Conservation (phyloP, 2,113 vertebrate genomes). For the Chamaetylas fuelleborni region DNA sequence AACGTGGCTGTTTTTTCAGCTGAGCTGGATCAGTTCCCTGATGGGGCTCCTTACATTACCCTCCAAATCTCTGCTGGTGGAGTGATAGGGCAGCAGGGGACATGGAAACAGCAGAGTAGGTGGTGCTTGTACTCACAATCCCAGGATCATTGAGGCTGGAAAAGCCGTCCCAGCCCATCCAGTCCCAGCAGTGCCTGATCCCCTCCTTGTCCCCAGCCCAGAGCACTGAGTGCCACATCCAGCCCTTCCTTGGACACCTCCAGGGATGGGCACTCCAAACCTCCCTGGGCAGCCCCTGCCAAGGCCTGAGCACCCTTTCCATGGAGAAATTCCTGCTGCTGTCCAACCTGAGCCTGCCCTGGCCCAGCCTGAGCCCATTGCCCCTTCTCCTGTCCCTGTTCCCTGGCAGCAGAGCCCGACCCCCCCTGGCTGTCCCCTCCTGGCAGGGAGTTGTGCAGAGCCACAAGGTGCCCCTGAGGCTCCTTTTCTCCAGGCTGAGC, state of each 20-base stretch:
- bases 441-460: background rate
- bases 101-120: background rate
- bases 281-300: too few species aligned
- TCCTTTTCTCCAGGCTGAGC: too few species aligned
- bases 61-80: background rate
- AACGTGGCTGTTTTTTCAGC: background rate
- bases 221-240: background rate
- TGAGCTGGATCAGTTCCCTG: background rate
- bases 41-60: background rate
- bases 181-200: accelerated
- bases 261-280: background rate
- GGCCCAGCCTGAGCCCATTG: background rate
- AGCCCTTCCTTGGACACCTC: background rate
- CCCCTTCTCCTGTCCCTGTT: background rate
- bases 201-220: background rate
- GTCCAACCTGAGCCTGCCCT: background rate
- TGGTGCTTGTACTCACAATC: background rate
- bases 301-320: too few species aligned
- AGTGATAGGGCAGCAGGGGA: background rate
- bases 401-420: background rate
- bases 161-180: accelerated
- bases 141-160: accelerated
- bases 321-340: accelerated
- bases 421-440: background rate
- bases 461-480: background rate